These are phyloP conservation scores for Cardiocondyla obscurior DNA, from an alignment of 1,140 invertebrate genomes.

Conservation along the genomic window DNA sequence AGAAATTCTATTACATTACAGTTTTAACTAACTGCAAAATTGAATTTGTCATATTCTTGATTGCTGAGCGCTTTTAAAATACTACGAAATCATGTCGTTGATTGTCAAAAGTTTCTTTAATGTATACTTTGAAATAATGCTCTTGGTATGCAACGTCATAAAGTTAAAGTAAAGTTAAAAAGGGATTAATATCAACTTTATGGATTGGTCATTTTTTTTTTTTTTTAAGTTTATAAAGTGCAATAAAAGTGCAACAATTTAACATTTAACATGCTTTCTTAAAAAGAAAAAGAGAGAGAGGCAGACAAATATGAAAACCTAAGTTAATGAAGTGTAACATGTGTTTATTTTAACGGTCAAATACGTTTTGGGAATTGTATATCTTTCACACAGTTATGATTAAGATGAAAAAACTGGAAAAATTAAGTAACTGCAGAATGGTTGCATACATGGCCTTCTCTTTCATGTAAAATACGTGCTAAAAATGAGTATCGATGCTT, in stretches of 20 bases:
- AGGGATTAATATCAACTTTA: constrained; percentile 37
- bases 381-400: constrained; percentile 28
- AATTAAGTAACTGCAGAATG: constrained; percentile 39
- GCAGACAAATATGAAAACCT: constrained; percentile 11
- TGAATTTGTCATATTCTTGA: constrained; percentile 11
- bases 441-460: constrained; percentile 15
- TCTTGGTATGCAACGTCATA: constrained; percentile 19
- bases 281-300: constrained; percentile 23
- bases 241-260: constrained; percentile 52
- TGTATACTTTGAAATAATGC: constrained; percentile 16
- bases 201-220: constrained; percentile 24
- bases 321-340: constrained; percentile 39
- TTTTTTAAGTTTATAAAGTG: constrained; percentile 36
- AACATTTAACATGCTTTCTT: constrained; percentile 62
- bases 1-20: background rate
- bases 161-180: constrained; percentile 46
- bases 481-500: constrained; percentile 27
- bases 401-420: constrained; percentile 38
- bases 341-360: constrained; percentile 35
- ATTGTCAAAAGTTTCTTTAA: constrained; percentile 36
- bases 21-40: constrained; percentile 17
- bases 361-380: constrained; percentile 20
- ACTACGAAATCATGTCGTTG: constrained; percentile 44
- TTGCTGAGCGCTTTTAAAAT: constrained; percentile 33
- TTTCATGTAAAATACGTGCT: constrained; percentile 44